phyloP scores from a whole-genome alignment of 1,140 invertebrate species.

The Panagrolaimus sp. region DNA sequence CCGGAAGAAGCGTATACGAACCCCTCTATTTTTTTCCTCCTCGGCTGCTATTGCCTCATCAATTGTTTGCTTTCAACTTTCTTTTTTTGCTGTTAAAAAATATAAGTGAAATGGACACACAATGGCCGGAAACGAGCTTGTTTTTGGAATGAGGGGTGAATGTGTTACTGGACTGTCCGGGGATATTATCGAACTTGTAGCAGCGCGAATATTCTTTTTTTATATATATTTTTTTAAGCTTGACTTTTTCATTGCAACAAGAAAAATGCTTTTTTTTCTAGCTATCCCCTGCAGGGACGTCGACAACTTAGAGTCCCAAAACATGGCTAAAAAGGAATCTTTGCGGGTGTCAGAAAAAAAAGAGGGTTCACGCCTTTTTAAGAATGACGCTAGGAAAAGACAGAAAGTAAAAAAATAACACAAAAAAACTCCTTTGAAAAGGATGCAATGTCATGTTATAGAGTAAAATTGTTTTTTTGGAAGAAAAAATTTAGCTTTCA shows the following conservation, averaged over 20 bases:
- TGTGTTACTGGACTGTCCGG: constrained; percentile 1
- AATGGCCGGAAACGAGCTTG: constrained; percentile 11
- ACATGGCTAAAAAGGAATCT: too few relatives aligned
- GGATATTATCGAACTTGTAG: constrained; percentile 10
- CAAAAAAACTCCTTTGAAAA: background rate
- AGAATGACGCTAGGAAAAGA: too few relatives aligned
- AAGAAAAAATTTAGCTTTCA: background rate
- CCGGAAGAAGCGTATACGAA: too few relatives aligned
- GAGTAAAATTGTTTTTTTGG: background rate
- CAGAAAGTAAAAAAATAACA: too few relatives aligned
- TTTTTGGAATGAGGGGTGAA: background rate
- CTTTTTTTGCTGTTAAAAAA: constrained; percentile 1
- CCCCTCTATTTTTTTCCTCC: too few relatives aligned
- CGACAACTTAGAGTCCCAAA: too few relatives aligned
- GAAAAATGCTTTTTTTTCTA: too few relatives aligned
- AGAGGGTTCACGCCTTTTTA: too few relatives aligned
- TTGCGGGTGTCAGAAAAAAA: too few relatives aligned
- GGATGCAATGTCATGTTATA: background rate
- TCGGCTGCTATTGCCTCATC: background rate
- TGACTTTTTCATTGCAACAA: too few relatives aligned
- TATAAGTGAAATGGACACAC: constrained; percentile 16
- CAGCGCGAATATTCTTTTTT: constrained; percentile 2
- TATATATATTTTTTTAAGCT: too few relatives aligned
- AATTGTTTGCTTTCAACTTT: constrained; percentile 11
- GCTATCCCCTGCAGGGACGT: too few relatives aligned